phyloP scores from a whole-genome alignment of 2,113 vertebrate genomes.

The Zapus hudsonius region DNA sequence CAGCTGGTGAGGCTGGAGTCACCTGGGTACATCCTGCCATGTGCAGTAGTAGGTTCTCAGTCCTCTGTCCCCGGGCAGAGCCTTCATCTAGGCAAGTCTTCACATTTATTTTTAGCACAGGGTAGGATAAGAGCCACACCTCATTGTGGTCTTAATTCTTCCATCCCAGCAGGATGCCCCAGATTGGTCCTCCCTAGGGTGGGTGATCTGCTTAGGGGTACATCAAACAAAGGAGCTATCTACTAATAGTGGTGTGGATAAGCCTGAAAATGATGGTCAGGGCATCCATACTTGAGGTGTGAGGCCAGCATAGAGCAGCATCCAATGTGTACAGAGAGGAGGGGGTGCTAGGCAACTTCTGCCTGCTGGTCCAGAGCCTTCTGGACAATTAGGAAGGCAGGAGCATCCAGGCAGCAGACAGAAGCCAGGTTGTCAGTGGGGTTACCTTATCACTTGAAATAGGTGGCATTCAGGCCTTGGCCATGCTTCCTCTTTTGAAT shows the following conservation, averaged over 20 bases:
- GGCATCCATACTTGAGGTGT: not conserved
- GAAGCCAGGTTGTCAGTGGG: rapidly evolving
- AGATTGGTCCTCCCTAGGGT: not conserved
- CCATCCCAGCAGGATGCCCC: not conserved
- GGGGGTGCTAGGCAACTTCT: not conserved
- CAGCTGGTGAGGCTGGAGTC: not conserved
- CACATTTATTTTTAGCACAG: not conserved
- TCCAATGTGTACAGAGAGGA: not conserved
- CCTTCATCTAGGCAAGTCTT: rapidly evolving
- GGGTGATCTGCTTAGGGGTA: too few relatives aligned
- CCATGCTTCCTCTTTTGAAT: not conserved
- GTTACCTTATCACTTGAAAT: too few relatives aligned
- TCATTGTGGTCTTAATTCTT: too few relatives aligned
- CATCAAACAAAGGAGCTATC: too few relatives aligned
- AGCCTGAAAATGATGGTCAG: not conserved
- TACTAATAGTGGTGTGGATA: not conserved
- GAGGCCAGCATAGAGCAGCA: not conserved
- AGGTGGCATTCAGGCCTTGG: not conserved
- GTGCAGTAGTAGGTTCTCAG: too few relatives aligned
- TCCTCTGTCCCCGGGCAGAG: not conserved
- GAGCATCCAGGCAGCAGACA: rapidly evolving
- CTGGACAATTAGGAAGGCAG: not conserved
- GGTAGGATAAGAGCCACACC: not conserved
- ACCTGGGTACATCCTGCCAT: not conserved
- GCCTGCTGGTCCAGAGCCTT: not conserved